Evolutionary conservation across 1,140 invertebrate species (phyloP).

Genomic region (Drosophila pachea): DNA sequence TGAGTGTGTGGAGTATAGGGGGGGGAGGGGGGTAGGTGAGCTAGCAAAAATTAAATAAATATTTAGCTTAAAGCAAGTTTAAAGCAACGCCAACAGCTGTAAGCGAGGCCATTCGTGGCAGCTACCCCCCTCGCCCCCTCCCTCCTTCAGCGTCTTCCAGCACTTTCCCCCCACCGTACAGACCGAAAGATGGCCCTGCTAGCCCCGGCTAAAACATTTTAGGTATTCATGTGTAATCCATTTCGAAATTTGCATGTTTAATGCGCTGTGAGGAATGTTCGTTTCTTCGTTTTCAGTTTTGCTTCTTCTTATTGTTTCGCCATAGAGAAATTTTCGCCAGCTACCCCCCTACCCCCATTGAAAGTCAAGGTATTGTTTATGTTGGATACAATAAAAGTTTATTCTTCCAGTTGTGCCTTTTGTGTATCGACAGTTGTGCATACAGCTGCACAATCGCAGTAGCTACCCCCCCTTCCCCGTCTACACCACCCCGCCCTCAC

Average conservation of each 20-base stretch:
- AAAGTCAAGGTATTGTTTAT: too few relatives aligned
- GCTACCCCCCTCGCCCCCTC: neutral
- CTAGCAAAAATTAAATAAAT: constrained; percentile 71
- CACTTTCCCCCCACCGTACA: constrained; percentile 3
- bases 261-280: constrained; percentile 41
- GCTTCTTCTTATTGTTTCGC: neutral
- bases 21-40: constrained; percentile 16
- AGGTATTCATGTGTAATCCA: constrained; percentile 54
- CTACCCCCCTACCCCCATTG: too few relatives aligned
- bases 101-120: neutral
- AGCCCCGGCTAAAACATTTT: constrained; percentile 29
- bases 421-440: too few relatives aligned
- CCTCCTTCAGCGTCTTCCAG: neutral
- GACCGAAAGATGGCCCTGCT: too few relatives aligned
- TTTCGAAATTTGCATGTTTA: constrained; percentile 58
- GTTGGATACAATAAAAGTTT: too few relatives aligned
- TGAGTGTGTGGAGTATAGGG: constrained; percentile 28
- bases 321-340: neutral
- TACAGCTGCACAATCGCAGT: too few relatives aligned
- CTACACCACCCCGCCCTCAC: too few relatives aligned
- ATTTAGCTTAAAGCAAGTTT: constrained; percentile 65
- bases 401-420: too few relatives aligned
- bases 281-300: neutral
- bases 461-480: too few relatives aligned
- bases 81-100: constrained; percentile 26